Percentiles rank a stretch among this genome's conserved stretches.
Evolutionary conservation across 2,888 invertebrate species (phyloP).

Genomic region (Adela reaumurella): DNA sequence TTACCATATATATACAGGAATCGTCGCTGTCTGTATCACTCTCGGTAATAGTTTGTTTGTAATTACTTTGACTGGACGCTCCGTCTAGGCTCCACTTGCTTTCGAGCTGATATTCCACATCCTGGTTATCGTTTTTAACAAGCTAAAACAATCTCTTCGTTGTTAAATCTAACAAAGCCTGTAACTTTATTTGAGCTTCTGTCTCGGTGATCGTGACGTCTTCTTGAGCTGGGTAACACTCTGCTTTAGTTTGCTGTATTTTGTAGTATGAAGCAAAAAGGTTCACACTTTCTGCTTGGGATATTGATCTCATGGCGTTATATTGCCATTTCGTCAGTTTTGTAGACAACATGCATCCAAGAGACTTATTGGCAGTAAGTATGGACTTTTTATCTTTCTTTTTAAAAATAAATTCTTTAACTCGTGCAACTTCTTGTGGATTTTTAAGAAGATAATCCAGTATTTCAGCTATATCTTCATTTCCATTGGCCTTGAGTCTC

Average conservation of each 20-base stretch:
- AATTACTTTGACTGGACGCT: background rate
- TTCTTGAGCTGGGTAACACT: constrained; percentile 2
- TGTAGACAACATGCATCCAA: constrained; percentile 3
- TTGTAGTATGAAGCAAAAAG: constrained; percentile 1
- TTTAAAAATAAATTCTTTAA: background rate
- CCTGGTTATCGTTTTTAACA: background rate
- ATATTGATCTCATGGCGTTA: constrained; percentile 1
- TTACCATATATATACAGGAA: background rate
- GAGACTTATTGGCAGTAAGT: background rate
- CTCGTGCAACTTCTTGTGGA: background rate
- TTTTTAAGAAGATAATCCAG: no score
- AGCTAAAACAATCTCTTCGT: background rate
- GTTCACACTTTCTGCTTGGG: constrained; percentile 2
- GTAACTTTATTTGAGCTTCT: constrained; percentile 1
- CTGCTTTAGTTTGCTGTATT: constrained; percentile 2
- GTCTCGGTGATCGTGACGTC: background rate
- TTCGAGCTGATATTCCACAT: constrained; percentile 1
- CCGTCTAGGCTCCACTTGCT: constrained; percentile 6
- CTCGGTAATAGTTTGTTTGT: background rate
- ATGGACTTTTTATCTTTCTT: no score
- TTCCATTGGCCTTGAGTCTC: no score
- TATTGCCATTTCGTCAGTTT: constrained; percentile 2
- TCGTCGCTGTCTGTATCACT: background rate
- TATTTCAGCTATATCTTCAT: no score
- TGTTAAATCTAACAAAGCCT: constrained; percentile 3